Evolutionary conservation across 1,140 invertebrate species (phyloP).

Genomic region (Himalopsyche phryganea): DNA sequence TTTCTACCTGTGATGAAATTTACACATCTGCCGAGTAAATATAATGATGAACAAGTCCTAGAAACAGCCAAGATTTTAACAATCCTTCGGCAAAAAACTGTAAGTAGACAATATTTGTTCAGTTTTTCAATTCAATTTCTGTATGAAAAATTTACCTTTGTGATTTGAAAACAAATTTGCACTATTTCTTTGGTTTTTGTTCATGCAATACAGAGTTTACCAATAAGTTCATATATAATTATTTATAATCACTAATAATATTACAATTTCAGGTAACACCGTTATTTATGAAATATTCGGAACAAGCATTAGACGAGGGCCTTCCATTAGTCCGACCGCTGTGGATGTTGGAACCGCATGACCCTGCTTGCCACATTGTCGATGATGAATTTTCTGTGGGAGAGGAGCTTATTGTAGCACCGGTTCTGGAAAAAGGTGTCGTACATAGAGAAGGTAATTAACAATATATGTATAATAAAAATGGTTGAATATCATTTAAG

Average conservation of each 20-base stretch:
- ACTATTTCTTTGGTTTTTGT: no score
- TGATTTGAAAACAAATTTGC: no score
- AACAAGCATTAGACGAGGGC: slow-evolving; percentile 72
- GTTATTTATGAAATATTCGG: slow-evolving; percentile 70
- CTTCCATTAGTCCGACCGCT: slow-evolving; percentile 82
- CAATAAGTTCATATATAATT: no score
- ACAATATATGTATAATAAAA: background rate
- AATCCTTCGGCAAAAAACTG: slow-evolving; percentile 68
- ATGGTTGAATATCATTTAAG: no score
- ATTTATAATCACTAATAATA: background rate
- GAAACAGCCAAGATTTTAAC: slow-evolving; percentile 75
- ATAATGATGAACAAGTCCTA: slow-evolving; percentile 71
- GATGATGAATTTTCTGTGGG: slow-evolving; percentile 89
- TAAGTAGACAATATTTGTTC: slow-evolving; percentile 40
- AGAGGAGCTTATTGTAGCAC: slow-evolving; percentile 87
- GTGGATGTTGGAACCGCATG: slow-evolving; percentile 86
- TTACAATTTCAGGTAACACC: slow-evolving; percentile 60
- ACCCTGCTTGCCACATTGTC: slow-evolving; percentile 72
- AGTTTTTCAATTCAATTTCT: slow-evolving; percentile 1
- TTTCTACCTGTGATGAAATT: slow-evolving; percentile 92
- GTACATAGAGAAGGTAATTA: slow-evolving; percentile 58
- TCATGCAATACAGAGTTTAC: no score
- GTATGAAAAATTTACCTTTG: no score
- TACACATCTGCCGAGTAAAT: slow-evolving; percentile 83
- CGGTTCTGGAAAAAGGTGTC: slow-evolving; percentile 69